These are phyloP conservation scores for Trinectes maculatus DNA, from an alignment of 2,113 vertebrate species.

Conservation along the genomic window DNA sequence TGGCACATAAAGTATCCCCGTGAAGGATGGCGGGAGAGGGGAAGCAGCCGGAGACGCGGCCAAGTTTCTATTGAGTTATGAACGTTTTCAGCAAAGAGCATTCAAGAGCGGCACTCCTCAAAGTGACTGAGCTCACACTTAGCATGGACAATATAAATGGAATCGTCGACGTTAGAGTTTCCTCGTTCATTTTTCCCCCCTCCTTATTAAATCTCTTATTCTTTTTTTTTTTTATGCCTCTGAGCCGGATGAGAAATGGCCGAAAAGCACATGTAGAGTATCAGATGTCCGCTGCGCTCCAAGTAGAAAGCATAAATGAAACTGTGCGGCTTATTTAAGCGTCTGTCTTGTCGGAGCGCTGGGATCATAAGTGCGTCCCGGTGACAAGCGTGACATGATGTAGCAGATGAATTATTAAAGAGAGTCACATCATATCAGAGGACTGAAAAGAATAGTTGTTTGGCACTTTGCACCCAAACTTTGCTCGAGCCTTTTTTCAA, in stretches of 20 bases:
- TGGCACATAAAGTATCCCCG: constrained; percentile 57
- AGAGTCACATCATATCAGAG: constrained; percentile 50
- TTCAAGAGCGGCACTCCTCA: constrained; percentile 60
- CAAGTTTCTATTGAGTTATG: constrained; percentile 73
- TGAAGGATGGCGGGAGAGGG: constrained; percentile 58
- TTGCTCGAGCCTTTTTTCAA: constrained; percentile 15
- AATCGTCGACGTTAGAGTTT: constrained; percentile 53
- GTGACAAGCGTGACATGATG: constrained; percentile 66
- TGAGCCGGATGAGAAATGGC: constrained; percentile 13
- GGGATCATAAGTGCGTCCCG: constrained; percentile 41
- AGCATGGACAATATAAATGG: constrained; percentile 53
- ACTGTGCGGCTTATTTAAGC: constrained; percentile 45
- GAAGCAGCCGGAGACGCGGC: constrained; percentile 56
- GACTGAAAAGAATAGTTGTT: constrained; percentile 37
- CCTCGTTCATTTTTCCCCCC: constrained; percentile 37
- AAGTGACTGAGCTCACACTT: constrained; percentile 63
- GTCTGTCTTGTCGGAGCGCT: constrained; percentile 45
- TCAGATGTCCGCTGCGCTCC: constrained; percentile 16
- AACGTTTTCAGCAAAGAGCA: constrained; percentile 57
- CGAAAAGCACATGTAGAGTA: constrained; percentile 33
- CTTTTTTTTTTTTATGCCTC: constrained; percentile 34
- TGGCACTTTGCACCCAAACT: constrained; percentile 47
- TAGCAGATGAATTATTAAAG: constrained; percentile 61
- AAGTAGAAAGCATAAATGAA: constrained; percentile 26
- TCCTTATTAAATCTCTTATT: constrained; percentile 34